Conservation (phyloP, 2,888 invertebrate species). For the Calameuta pallipes region DNA sequence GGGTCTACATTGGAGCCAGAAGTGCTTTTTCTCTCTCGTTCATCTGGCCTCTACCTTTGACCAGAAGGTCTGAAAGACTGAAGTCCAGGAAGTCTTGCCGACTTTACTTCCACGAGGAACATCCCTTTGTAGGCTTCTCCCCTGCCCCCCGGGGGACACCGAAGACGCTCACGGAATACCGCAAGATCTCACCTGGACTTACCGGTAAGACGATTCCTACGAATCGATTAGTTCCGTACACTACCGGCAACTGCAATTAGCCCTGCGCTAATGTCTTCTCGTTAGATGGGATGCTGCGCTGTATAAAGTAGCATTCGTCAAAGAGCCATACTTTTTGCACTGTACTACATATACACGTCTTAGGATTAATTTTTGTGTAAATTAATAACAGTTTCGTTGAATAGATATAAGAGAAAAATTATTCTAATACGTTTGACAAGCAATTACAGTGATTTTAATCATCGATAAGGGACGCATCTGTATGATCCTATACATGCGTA, state of each 20-base stretch:
- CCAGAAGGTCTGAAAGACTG: too few species aligned
- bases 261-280: slow-evolving; percentile 54
- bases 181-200: not conserved
- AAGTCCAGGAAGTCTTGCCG: not conserved
- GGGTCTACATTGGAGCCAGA: too few species aligned
- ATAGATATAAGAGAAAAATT: not conserved
- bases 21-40: not conserved
- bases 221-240: slow-evolving; percentile 52
- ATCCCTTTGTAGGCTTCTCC: not conserved
- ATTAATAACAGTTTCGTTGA: not conserved
- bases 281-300: slow-evolving; percentile 32
- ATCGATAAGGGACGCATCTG: not conserved
- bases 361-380: not conserved
- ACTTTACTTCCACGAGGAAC: not conserved
- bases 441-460: not conserved
- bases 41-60: not conserved
- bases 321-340: not conserved
- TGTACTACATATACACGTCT: too few species aligned
- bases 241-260: slow-evolving; percentile 57
- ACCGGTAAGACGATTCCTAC: slow-evolving; percentile 36
- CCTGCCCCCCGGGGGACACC: not conserved
- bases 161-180: not conserved
- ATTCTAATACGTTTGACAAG: not conserved
- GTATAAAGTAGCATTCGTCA: not conserved
- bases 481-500: too few species aligned